These are phyloP conservation scores for Polydrusus cervinus DNA, from an alignment of 2,888 invertebrate species.

Conservation along the genomic window DNA sequence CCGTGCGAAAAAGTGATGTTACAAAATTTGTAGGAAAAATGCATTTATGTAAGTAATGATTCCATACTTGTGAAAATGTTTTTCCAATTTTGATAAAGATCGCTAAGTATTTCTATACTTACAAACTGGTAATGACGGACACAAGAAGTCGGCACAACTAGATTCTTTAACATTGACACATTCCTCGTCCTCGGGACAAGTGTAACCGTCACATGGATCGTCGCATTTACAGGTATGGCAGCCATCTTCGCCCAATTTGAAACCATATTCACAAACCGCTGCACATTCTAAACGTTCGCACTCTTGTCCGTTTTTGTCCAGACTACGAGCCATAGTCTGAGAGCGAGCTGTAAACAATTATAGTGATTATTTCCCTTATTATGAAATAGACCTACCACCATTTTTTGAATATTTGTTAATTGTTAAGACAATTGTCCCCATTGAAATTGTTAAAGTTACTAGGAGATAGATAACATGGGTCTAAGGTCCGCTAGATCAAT, in stretches of 20 bases:
- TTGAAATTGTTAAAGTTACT: too few species aligned
- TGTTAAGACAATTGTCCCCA: too few species aligned
- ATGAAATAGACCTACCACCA: too few species aligned
- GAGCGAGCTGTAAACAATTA: constrained; percentile 60
- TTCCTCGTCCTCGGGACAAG: constrained; percentile 81
- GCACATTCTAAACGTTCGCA: constrained; percentile 86
- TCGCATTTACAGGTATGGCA: constrained; percentile 91
- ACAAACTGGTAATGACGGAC: constrained; percentile 86
- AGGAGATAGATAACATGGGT: too few species aligned
- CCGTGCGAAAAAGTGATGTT: too few species aligned
- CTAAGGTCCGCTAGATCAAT: too few species aligned
- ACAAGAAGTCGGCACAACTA: constrained; percentile 76
- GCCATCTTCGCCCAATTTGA: constrained; percentile 78
- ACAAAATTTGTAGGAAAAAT: too few species aligned
- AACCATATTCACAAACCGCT: constrained; percentile 89
- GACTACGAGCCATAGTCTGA: constrained; percentile 65
- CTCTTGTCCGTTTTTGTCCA: constrained; percentile 67
- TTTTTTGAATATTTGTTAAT: too few species aligned
- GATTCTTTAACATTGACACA: constrained; percentile 84
- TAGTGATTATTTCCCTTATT: too few species aligned
- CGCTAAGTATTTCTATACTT: constrained; percentile 67
- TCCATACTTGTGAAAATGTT: too few species aligned
- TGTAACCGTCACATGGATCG: constrained; percentile 87
- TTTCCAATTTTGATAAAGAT: too few species aligned
- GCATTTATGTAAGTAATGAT: too few species aligned